phyloP scores from a whole-genome alignment of 2,797 vertebrate genomes.

The Oceanodroma leucorhoa region DNA sequence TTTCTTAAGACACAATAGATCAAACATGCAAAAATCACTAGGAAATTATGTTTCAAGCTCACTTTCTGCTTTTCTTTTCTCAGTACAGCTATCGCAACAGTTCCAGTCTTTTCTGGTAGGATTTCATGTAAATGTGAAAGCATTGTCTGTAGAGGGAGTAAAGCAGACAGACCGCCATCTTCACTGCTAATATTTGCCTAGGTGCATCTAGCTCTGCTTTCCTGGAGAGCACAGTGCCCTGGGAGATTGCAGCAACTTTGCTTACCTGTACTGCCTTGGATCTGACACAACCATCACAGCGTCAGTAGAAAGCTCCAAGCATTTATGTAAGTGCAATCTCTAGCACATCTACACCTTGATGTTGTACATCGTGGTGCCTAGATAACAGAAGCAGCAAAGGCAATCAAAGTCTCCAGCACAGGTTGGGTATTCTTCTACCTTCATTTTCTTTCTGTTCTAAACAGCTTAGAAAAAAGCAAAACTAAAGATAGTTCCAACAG shows the following conservation, averaged over 20 bases:
- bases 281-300: neutral
- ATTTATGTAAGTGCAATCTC: neutral
- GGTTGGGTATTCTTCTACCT: neutral
- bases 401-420: neutral
- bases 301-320: neutral
- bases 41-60: neutral
- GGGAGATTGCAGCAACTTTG: neutral
- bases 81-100: neutral
- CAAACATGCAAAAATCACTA: neutral
- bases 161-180: neutral
- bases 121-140: neutral
- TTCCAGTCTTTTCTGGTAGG: neutral
- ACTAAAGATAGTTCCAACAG: neutral
- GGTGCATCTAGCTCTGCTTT: neutral
- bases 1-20: neutral
- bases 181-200: neutral
- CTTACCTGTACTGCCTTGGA: neutral
- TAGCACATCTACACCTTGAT: neutral
- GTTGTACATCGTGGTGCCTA: neutral
- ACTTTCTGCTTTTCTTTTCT: neutral
- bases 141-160: neutral
- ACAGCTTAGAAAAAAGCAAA: neutral
- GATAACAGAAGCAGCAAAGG: neutral
- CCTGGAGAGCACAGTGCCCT: neutral
- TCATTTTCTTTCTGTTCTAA: neutral